Evolutionary conservation across 2,888 invertebrate genomes (phyloP).

Genomic region (Erpobdella octoculata): DNA sequence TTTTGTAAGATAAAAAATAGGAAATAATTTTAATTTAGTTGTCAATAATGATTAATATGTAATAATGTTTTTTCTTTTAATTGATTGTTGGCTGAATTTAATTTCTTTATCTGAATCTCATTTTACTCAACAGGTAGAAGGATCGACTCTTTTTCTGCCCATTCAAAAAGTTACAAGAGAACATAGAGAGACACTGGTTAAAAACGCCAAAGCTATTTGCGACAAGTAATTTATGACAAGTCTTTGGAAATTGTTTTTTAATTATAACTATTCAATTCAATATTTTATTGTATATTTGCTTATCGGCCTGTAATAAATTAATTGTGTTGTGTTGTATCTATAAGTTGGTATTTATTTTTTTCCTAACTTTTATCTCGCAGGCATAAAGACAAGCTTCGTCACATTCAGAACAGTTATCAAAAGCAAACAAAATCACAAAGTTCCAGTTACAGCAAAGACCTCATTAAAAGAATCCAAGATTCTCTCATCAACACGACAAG

Average conservation of each 20-base stretch:
- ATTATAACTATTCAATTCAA: not conserved
- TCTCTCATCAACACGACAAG: not conserved
- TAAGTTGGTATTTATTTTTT: not conserved
- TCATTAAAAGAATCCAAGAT: not conserved
- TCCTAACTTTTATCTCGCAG: not conserved
- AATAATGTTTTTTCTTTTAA: not conserved
- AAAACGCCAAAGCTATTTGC: conserved; percentile 74
- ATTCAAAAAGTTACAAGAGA: conserved; percentile 88
- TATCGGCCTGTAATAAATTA: no score
- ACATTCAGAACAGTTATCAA: conserved; percentile 64
- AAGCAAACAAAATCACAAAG: not conserved
- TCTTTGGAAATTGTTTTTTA: not conserved
- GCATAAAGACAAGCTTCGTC: conserved; percentile 68
- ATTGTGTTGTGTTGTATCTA: not conserved
- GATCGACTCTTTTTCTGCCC: conserved; percentile 77
- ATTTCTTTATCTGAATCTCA: no score
- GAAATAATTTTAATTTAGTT: not conserved
- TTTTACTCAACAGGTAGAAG: conserved; percentile 64
- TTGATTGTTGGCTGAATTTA: not conserved
- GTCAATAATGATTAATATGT: not conserved
- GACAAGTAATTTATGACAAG: conserved; percentile 58
- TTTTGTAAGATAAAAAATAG: not conserved
- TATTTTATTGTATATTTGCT: no score
- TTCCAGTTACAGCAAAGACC: not conserved
- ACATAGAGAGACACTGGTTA: conserved; percentile 76